Base-by-base conservation (phyloP, 2,888 invertebrate species). In the Notodonta dromedarius region DNA sequence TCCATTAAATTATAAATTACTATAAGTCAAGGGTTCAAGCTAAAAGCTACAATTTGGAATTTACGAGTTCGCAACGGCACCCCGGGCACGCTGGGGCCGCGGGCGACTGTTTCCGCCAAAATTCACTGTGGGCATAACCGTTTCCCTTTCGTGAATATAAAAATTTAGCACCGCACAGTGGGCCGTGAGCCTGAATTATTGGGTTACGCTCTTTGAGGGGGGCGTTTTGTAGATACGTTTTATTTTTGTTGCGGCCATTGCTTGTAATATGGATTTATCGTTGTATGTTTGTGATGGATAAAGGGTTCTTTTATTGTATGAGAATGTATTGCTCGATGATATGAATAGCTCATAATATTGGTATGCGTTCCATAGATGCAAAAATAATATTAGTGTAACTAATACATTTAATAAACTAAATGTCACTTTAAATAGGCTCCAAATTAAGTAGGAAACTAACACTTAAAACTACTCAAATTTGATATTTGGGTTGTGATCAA, bases 151-250 rank as follows among this genome's bases (percentile, higher is more conserved):
- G 76, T 71, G 80, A 74, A 77, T 82, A 87, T 91, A 90, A 91
- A 91, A 90, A 85, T 88, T 89, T 86, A 89, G 84, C 80, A 79
- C 79, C 87, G 82, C 84, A 74, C 82, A 73, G 86, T 83, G 88
- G 81, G 82, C 78, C 79, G 77, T 84, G 75, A 62, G 60, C 57
- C 76, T 87, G 83, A 88, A 71, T 86, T 88, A 89, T 87, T 77
- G 79, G 72, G 64, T 71, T 56, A 42, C 12, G 39, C 56, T 44
- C 42, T 44, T 56, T 24, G 70, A 69, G 54, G 54, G 54, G 54
- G 78, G 73, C 69, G 70, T 67, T 75, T 69, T 66, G 68, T 64
- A 24, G 24, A 2, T 24, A 69, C 75, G 70, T 76, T 84, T 83
- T 84, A 82, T 83, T 83, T 54, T 54, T 39, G 54, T 76, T 71